Conservation (phyloP, 2,113 vertebrate species). For the Turdus rufiventris region DNA sequence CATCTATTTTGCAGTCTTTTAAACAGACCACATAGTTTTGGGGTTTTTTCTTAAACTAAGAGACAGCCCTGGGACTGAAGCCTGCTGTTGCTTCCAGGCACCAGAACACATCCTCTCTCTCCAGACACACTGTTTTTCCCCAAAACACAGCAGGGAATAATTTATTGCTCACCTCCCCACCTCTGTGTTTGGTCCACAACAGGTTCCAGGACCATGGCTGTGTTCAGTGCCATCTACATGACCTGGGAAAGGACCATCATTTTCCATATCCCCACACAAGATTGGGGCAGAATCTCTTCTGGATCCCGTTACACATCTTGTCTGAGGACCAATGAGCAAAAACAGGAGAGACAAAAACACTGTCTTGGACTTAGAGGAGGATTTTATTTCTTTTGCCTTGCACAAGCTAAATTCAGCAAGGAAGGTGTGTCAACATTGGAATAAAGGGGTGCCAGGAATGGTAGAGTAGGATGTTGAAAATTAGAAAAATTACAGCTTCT, state of each 20-base stretch:
- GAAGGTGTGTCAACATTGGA: neutral
- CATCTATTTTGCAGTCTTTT: neutral
- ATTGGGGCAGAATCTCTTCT: neutral
- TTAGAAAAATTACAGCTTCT: neutral
- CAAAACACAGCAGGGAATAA: neutral
- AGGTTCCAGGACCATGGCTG: neutral
- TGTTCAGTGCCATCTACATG: neutral
- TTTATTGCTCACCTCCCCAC: neutral
- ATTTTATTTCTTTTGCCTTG: neutral
- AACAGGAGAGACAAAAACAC: neutral
- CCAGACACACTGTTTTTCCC: neutral
- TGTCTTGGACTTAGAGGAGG: neutral
- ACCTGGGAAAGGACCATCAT: neutral
- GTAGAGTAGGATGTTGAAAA: neutral
- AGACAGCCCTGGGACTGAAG: neutral
- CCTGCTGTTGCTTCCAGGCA: neutral
- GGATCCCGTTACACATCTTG: neutral
- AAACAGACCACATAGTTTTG: neutral
- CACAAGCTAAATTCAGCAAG: neutral
- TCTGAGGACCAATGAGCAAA: neutral
- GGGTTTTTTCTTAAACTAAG: neutral
- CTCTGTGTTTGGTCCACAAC: neutral
- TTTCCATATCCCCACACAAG: accelerated
- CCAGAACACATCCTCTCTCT: neutral
- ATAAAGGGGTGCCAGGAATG: neutral